These are phyloP conservation scores for Drosophila flavopinicola DNA, from an alignment of 2,888 invertebrate species.

Conservation along the genomic window DNA sequence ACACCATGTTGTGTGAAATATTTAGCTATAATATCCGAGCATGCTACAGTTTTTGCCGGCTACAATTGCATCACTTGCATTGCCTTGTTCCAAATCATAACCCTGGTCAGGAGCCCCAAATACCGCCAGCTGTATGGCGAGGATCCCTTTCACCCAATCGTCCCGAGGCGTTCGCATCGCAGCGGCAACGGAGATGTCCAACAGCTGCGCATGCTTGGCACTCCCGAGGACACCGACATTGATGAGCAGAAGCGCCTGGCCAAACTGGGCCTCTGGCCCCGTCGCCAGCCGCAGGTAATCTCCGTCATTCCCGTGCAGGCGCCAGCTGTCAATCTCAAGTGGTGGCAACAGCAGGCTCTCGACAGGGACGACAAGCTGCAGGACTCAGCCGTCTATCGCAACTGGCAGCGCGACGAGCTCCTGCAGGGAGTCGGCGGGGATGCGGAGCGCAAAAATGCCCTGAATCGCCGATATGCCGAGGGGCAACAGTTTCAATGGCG, in stretches of 20 bases:
- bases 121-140: slow-evolving; percentile 81
- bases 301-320: slow-evolving; percentile 60
- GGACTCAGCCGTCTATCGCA: slow-evolving; percentile 54
- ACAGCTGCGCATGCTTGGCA: slow-evolving; percentile 71
- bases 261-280: slow-evolving; percentile 63
- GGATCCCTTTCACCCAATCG: slow-evolving; percentile 76
- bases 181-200: slow-evolving; percentile 40
- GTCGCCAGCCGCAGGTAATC: slow-evolving; percentile 56
- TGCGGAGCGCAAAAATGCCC: slow-evolving; percentile 57
- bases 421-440: slow-evolving; percentile 57
- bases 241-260: slow-evolving; percentile 75
- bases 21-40: no score
- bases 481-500: slow-evolving; percentile 19
- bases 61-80: slow-evolving; percentile 80
- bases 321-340: slow-evolving; percentile 48
- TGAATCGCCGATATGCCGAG: slow-evolving; percentile 58
- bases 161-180: slow-evolving; percentile 7
- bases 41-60: slow-evolving; percentile 73
- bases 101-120: slow-evolving; percentile 68
- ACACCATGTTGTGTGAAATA: no score
- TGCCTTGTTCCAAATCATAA: slow-evolving; percentile 81
- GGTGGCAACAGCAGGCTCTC: slow-evolving; percentile 69
- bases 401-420: slow-evolving; percentile 60
- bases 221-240: slow-evolving; percentile 74
- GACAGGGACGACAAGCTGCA: slow-evolving; percentile 44